Evolutionary conservation across 2,797 vertebrate species (phyloP).

Genomic region (Chloroceryle inda): DNA sequence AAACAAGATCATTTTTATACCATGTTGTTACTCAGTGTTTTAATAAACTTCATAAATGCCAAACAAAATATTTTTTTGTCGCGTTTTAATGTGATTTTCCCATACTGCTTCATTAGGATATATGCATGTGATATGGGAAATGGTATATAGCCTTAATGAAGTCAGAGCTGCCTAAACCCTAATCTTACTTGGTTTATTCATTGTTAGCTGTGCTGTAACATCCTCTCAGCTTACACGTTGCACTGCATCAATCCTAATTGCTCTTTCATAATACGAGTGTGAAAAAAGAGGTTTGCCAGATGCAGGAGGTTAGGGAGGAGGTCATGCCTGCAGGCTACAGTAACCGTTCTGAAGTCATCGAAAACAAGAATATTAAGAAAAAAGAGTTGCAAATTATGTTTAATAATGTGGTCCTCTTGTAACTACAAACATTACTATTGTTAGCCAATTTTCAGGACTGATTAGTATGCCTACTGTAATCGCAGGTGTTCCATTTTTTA

Average conservation of each 20-base stretch:
- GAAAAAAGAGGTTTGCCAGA: conserved; percentile 19
- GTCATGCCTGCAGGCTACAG: background rate
- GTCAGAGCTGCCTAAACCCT: background rate
- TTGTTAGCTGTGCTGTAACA: background rate
- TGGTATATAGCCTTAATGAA: background rate
- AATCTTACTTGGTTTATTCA: background rate
- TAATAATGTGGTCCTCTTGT: background rate
- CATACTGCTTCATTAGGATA: background rate
- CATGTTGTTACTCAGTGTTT: conserved; percentile 76
- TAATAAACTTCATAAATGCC: conserved; percentile 80
- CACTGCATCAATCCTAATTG: conserved; percentile 13
- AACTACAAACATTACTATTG: conserved; percentile 21
- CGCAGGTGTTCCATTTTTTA: conserved; percentile 8
- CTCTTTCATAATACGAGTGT: background rate
- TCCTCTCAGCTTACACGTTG: background rate
- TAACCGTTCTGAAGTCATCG: background rate
- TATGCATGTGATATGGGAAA: background rate
- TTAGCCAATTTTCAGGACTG: background rate
- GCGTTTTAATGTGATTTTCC: conserved; percentile 33
- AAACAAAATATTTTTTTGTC: conserved; percentile 21
- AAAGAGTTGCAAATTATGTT: background rate
- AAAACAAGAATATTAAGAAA: conserved; percentile 11
- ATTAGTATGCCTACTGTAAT: background rate
- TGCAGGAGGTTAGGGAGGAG: conserved; percentile 11
- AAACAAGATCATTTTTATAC: conserved; percentile 79